Percentiles rank a stretch among this genome's conserved stretches.
Evolutionary conservation across 2,888 invertebrate genomes (phyloP).

Genomic region (Glyphotaelius pellucidus): DNA sequence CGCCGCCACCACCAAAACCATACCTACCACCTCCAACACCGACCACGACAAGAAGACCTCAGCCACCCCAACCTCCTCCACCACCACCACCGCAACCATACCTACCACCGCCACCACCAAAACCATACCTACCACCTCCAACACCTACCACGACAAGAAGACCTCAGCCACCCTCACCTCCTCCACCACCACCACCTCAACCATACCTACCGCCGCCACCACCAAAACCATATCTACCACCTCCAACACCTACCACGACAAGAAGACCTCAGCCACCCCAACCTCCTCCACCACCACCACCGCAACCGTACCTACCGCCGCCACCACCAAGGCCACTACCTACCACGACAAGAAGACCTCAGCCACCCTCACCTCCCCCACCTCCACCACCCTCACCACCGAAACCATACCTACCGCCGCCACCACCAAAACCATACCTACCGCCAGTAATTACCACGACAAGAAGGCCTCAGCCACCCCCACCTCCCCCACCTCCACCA

Average conservation of each 20-base stretch:
- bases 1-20: conserved; percentile 3
- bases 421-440: no score
- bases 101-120: conserved; percentile 13
- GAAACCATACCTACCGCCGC: conserved; percentile 32
- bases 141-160: conserved; percentile 12
- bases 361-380: neutral
- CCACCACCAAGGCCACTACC: conserved; percentile 35
- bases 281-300: conserved; percentile 15
- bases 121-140: conserved; percentile 10
- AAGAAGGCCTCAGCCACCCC: no score
- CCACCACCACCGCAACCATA: conserved; percentile 33
- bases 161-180: conserved; percentile 23
- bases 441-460: no score
- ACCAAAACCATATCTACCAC: neutral
- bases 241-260: neutral
- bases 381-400: neutral
- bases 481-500: neutral
- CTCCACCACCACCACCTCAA: conserved; percentile 38
- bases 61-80: conserved; percentile 13
- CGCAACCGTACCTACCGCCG: neutral
- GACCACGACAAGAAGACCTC: neutral
- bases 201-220: neutral
- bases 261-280: conserved; percentile 25
- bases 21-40: neutral
- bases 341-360: neutral